Percentiles rank a stretch among this genome's conserved stretches.
These are phyloP conservation scores for Drosophila lacteicornis DNA, from an alignment of 1,140 invertebrate species.

Conservation along the genomic window DNA sequence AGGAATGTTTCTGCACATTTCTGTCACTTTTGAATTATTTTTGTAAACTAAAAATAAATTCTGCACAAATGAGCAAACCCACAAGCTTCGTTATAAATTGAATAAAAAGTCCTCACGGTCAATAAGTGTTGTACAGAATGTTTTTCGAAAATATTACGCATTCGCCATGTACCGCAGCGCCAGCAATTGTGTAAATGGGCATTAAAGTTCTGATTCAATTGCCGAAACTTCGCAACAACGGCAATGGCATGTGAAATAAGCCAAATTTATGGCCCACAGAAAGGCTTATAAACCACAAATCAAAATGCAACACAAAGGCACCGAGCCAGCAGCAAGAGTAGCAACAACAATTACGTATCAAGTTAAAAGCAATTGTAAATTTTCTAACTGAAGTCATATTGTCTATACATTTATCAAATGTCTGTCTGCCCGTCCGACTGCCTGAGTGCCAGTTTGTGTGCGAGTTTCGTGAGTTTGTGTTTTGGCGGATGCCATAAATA, in stretches of 20 bases:
- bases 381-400: slow-evolving; percentile 80
- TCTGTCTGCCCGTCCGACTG: slow-evolving; percentile 44
- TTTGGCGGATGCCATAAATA: slow-evolving; percentile 81
- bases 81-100: slow-evolving; percentile 4
- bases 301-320: slow-evolving; percentile 77
- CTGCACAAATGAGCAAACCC: neutral
- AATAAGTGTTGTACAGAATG: slow-evolving; percentile 1
- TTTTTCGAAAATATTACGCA: slow-evolving; percentile 17
- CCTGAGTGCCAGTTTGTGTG: slow-evolving; percentile 5
- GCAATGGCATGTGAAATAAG: slow-evolving; percentile 60
- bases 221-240: slow-evolving; percentile 25
- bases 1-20: neutral
- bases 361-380: slow-evolving; percentile 80
- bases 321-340: slow-evolving; percentile 46
- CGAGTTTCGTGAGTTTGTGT: slow-evolving; percentile 47
- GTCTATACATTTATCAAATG: slow-evolving; percentile 77
- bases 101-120: slow-evolving; percentile 1
- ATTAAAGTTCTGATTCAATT: slow-evolving; percentile 50
- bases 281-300: slow-evolving; percentile 80
- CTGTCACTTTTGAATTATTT: neutral
- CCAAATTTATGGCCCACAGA: slow-evolving; percentile 74
- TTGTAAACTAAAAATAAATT: neutral
- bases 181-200: slow-evolving; percentile 1
- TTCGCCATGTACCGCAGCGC: slow-evolving; percentile 10
- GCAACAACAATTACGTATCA: slow-evolving; percentile 73